These are phyloP conservation scores for Actinernus sp. DNA, from an alignment of 92 coral and sea anemone species.

Conservation along the genomic window DNA sequence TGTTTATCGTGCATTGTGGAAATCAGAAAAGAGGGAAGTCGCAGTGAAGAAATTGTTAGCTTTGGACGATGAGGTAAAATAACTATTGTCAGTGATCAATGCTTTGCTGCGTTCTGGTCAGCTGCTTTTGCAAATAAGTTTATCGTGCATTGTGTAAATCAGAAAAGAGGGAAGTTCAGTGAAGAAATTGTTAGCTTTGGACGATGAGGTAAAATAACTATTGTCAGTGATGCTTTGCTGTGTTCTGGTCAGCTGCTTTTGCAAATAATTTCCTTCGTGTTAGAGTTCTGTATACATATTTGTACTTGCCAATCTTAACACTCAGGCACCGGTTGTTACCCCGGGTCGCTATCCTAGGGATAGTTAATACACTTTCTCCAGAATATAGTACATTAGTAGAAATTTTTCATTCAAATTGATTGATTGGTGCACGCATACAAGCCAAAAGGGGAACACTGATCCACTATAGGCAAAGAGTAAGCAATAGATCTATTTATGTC, in stretches of 20 bases:
- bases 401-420: no score
- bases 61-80: slow-evolving; percentile 73
- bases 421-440: no score
- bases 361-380: no score
- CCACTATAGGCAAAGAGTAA: no score
- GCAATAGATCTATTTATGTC: no score
- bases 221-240: neutral
- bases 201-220: slow-evolving; percentile 58
- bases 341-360: no score
- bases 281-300: no score
- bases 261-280: neutral
- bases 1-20: slow-evolving; percentile 79
- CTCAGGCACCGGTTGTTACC: no score
- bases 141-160: slow-evolving; percentile 74
- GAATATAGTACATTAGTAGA: no score
- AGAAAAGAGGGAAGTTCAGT: slow-evolving; percentile 75
- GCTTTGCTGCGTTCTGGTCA: neutral
- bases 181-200: slow-evolving; percentile 76
- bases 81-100: neutral
- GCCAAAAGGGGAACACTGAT: no score
- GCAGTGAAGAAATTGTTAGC: slow-evolving; percentile 85
- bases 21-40: slow-evolving; percentile 69
- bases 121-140: neutral
- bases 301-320: no score
- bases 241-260: neutral